Conservation (phyloP, 2,888 invertebrate genomes). For the Odiellus spinosus region DNA sequence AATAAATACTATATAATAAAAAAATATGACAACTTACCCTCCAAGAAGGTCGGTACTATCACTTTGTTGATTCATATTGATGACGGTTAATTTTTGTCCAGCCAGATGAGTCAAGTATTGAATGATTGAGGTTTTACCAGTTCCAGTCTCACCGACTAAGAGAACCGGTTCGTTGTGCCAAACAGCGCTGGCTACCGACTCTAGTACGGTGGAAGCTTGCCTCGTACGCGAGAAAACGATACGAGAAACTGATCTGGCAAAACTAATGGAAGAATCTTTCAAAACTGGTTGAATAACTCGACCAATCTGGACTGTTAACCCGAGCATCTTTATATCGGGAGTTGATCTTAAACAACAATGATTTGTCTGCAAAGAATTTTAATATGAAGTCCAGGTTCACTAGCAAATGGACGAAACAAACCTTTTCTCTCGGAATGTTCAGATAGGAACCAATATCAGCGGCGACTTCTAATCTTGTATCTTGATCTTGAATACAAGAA, state of each 20-base stretch:
- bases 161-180: conserved; percentile 71
- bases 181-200: conserved; percentile 72
- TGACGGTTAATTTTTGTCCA: conserved; percentile 67
- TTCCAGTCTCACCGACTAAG: conserved; percentile 94
- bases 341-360: conserved; percentile 62
- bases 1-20: background rate
- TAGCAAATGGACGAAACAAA: background rate
- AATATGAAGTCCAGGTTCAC: conserved; percentile 4
- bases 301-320: conserved; percentile 48
- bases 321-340: conserved; percentile 43
- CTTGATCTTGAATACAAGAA: conserved; percentile 46
- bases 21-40: conserved; percentile 35
- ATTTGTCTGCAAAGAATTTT: too few relatives aligned
- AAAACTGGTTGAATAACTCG: conserved; percentile 36
- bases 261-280: too few relatives aligned
- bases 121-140: conserved; percentile 89
- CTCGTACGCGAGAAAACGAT: conserved; percentile 10
- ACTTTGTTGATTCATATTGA: conserved; percentile 98
- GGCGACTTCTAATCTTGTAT: conserved; percentile 45
- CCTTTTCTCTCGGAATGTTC: conserved; percentile 40
- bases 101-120: conserved; percentile 75
- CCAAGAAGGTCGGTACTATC: conserved; percentile 92
- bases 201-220: conserved; percentile 61
- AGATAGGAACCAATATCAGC: conserved; percentile 59
- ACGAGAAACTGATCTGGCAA: conserved; percentile 2